phyloP scores from a whole-genome alignment of 1,140 invertebrate species.

The Listronotus bonariensis region DNA sequence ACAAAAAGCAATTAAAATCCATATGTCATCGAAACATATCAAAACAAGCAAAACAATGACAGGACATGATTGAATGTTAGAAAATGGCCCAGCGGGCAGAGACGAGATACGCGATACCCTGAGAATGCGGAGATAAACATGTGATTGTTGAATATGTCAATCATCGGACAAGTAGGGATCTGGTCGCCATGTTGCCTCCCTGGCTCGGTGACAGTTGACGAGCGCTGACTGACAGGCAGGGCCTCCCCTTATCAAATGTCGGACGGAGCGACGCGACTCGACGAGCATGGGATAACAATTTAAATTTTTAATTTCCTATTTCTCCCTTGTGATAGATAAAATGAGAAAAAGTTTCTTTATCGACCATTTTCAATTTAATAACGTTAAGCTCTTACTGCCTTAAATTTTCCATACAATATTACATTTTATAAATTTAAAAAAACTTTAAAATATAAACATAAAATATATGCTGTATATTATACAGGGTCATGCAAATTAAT shows the following conservation, averaged over 20 bases:
- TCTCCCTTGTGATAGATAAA: too few species aligned
- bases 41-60: conserved; percentile 28
- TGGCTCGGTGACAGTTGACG: conserved; percentile 46
- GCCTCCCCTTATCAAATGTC: conserved; percentile 49
- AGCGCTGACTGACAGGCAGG: conserved; percentile 47
- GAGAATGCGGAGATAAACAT: conserved; percentile 48
- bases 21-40: conserved; percentile 4
- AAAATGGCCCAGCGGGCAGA: conserved; percentile 37
- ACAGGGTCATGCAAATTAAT: too few species aligned
- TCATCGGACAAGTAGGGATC: conserved; percentile 49
- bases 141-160: conserved; percentile 52
- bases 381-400: too few species aligned
- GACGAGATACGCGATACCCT: conserved; percentile 44
- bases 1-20: conserved; percentile 7
- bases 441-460: too few species aligned
- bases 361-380: too few species aligned
- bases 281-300: not conserved
- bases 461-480: too few species aligned
- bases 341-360: too few species aligned
- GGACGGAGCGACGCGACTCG: not conserved
- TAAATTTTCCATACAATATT: too few species aligned
- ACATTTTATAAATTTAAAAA: too few species aligned
- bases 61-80: conserved; percentile 40
- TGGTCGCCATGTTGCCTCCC: conserved; percentile 48
- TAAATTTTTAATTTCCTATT: not conserved